Evolutionary conservation across 2,888 invertebrate species (phyloP).

Genomic region (Hirtodrosophila duncani): DNA sequence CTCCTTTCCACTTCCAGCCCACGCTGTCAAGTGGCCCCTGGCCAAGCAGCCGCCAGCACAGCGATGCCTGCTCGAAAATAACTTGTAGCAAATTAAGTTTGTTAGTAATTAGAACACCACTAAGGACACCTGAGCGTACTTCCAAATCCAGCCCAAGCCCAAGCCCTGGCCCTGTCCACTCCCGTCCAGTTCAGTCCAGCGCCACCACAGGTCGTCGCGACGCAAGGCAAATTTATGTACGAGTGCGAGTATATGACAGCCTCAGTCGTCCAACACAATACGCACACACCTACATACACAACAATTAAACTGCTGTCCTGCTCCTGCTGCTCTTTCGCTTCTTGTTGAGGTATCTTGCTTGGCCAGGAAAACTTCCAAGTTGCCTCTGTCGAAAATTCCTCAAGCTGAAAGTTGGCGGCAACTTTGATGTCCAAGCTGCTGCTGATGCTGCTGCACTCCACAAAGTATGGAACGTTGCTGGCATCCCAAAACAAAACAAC

Average conservation of each 20-base stretch:
- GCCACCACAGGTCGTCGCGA: no score
- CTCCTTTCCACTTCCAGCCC: not conserved
- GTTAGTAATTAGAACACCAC: constrained; percentile 73
- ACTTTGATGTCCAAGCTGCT: constrained; percentile 63
- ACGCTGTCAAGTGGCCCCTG: not conserved
- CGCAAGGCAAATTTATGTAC: no score
- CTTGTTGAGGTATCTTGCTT: constrained; percentile 52
- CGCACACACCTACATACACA: constrained; percentile 41
- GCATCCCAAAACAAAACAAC: no score
- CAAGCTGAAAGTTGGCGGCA: constrained; percentile 66
- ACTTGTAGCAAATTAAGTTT: constrained; percentile 72
- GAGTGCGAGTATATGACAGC: no score
- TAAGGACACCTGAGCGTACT: constrained; percentile 67
- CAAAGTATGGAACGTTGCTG: constrained; percentile 36
- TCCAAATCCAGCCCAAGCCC: not conserved
- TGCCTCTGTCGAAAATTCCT: constrained; percentile 72
- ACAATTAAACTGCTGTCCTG: constrained; percentile 56
- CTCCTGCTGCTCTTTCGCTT: constrained; percentile 24
- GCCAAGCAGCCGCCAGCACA: constrained; percentile 9
- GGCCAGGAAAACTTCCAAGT: constrained; percentile 66
- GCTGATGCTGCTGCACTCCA: constrained; percentile 16
- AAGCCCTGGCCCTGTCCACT: constrained; percentile 17
- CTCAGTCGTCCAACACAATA: constrained; percentile 22
- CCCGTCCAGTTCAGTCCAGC: not conserved
- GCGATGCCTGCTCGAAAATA: constrained; percentile 54